Evolutionary conservation across 2,113 vertebrate genomes (phyloP).

Genomic region (Pterophyllum scalare): DNA sequence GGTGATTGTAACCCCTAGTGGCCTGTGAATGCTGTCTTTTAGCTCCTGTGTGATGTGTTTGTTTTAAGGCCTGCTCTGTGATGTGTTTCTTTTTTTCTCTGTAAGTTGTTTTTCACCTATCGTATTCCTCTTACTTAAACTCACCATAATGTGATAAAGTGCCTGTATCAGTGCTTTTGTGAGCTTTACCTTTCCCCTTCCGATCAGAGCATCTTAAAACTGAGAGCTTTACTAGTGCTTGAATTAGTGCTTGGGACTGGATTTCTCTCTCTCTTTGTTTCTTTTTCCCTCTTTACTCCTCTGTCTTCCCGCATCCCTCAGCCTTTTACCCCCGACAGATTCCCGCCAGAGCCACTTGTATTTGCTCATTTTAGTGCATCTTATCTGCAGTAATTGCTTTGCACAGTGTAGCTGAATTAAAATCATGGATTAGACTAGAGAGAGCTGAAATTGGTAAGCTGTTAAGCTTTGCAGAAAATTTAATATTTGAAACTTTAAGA

Average conservation of each 20-base stretch:
- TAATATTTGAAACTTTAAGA: not conserved
- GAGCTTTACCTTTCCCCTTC: constrained; percentile 83
- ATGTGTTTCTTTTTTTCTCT: constrained; percentile 40
- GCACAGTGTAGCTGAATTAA: constrained; percentile 4
- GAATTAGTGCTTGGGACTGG: constrained; percentile 67
- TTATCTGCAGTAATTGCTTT: constrained; percentile 4
- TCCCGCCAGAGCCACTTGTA: constrained; percentile 10
- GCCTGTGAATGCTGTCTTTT: constrained; percentile 55
- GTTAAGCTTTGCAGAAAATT: not conserved
- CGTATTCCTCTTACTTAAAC: constrained; percentile 42
- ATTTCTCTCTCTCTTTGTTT: not conserved
- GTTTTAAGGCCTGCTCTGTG: constrained; percentile 62
- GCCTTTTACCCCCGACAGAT: not conserved
- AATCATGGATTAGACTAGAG: not conserved
- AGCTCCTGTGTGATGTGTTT: constrained; percentile 59
- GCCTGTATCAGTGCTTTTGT: constrained; percentile 77
- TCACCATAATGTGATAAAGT: constrained; percentile 55
- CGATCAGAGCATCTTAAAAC: constrained; percentile 77
- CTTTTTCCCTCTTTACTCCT: not conserved
- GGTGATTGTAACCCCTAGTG: constrained; percentile 53
- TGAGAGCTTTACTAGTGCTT: constrained; percentile 59
- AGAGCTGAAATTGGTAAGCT: not conserved
- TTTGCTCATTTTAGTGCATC: constrained; percentile 3
- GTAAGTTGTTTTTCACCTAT: constrained; percentile 43
- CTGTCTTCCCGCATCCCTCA: constrained; percentile 33